A percentile compares a stretch with the other conserved stretches of the same genome.
phyloP scores from a whole-genome alignment of 2,888 invertebrate species.

The Nymphalis polychloros region DNA sequence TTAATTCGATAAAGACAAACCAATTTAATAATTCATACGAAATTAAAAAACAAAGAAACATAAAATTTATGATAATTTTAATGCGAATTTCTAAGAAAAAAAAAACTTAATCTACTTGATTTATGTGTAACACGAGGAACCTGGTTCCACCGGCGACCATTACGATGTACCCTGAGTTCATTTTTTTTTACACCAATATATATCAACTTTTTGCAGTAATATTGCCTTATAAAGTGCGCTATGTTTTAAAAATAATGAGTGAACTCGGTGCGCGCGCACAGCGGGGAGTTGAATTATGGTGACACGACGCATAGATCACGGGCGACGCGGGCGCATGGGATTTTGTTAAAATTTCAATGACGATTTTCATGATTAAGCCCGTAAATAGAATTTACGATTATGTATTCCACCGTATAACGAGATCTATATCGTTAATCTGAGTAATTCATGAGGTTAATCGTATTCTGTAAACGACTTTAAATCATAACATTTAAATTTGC shows the following conservation, averaged over 20 bases:
- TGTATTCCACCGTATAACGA: not conserved
- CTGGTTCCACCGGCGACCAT: conserved; percentile 36
- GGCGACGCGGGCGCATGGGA: conserved; percentile 21
- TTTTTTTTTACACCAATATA: conserved; percentile 40
- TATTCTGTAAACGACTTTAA: too few species aligned
- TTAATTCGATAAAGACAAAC: not conserved
- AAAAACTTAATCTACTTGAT: conserved; percentile 37
- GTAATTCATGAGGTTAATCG: too few species aligned
- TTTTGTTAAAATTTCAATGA: conserved; percentile 35
- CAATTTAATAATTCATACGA: not conserved
- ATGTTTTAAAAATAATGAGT: conserved; percentile 66
- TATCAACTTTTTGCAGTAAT: conserved; percentile 59
- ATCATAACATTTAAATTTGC: too few species aligned
- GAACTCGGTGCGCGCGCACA: conserved; percentile 45
- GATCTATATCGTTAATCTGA: not conserved
- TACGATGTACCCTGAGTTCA: conserved; percentile 36
- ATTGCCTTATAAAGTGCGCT: conserved; percentile 58
- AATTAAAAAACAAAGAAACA: not conserved
- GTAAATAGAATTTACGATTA: conserved; percentile 7
- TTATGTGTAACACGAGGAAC: conserved; percentile 39
- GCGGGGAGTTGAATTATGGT: conserved; percentile 50
- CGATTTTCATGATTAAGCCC: conserved; percentile 35
- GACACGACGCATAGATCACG: conserved; percentile 49
- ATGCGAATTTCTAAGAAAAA: not conserved
- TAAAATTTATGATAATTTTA: conserved; percentile 3